These are phyloP conservation scores for Spodoptera frugiperda DNA, from an alignment of 1,140 invertebrate species.

Conservation along the genomic window DNA sequence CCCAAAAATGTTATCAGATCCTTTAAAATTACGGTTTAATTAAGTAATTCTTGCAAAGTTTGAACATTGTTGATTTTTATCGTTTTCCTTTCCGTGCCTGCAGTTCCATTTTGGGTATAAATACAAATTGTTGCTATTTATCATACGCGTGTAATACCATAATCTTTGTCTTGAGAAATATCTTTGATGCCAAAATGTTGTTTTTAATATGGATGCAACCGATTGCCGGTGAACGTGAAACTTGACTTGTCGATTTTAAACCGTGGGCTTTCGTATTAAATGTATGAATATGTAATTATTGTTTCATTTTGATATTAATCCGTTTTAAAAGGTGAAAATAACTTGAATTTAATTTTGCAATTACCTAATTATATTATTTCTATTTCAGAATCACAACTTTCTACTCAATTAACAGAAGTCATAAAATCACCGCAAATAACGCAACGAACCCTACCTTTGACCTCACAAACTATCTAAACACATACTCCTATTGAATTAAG, in stretches of 20 bases:
- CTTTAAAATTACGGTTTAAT: conserved; percentile 61
- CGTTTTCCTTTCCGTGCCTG: conserved; percentile 25
- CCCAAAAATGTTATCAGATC: conserved; percentile 76
- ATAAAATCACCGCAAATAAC: background rate
- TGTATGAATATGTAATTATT: conserved; percentile 26
- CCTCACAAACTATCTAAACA: background rate
- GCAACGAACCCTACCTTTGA: background rate
- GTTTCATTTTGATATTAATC: background rate
- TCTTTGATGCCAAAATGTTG: conserved; percentile 40
- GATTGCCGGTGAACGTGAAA: conserved; percentile 4
- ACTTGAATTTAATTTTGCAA: too few species aligned
- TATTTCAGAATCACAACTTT: background rate
- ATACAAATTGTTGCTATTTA: conserved; percentile 45
- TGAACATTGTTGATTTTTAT: conserved; percentile 58
- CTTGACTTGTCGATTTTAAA: conserved; percentile 36
- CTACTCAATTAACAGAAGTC: background rate
- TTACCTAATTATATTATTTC: too few species aligned
- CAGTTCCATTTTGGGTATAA: conserved; percentile 32
- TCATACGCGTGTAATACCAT: conserved; percentile 40
- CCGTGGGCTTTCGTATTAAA: conserved; percentile 11
- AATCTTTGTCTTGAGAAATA: conserved; percentile 39
- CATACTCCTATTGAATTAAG: background rate
- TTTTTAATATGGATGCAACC: conserved; percentile 40
- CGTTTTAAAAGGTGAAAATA: too few species aligned
- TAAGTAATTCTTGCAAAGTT: conserved; percentile 65